A percentile compares a stretch with the other conserved stretches of the same genome.
Evolutionary conservation across 2,797 vertebrate species (phyloP).

Genomic region (Cryptoprocta ferox): DNA sequence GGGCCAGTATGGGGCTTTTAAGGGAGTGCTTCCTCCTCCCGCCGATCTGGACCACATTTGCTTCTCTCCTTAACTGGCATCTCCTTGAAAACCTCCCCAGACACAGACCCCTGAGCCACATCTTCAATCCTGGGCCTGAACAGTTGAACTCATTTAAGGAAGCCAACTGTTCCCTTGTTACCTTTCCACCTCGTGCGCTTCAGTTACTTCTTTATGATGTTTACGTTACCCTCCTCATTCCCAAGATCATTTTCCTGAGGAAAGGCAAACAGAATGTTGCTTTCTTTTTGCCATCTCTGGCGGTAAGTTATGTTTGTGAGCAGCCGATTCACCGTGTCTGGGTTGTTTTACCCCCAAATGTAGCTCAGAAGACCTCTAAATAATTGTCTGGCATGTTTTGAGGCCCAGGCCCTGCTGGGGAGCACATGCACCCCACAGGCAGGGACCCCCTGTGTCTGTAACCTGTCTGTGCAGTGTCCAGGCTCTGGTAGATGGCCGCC

Average conservation of each 20-base stretch:
- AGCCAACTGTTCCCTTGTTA: background rate
- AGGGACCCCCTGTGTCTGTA: rapidly evolving
- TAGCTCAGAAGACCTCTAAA: background rate
- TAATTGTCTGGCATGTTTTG: background rate
- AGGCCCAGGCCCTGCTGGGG: background rate
- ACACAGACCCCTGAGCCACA: background rate
- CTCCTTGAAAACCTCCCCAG: background rate
- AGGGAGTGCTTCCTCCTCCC: background rate
- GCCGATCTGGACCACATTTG: background rate
- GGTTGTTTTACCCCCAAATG: background rate
- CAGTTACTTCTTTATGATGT: constrained; percentile 32
- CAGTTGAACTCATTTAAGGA: background rate
- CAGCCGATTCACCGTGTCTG: background rate
- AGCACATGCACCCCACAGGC: background rate
- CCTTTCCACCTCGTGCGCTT: background rate
- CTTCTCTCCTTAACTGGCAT: background rate
- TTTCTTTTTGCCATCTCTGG: constrained; percentile 10
- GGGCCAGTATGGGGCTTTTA: background rate
- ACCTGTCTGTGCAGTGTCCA: background rate
- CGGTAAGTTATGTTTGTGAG: background rate
- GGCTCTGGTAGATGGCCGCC: rapidly evolving
- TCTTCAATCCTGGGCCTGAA: background rate
- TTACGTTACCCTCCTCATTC: background rate
- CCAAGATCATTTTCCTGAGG: constrained; percentile 20
- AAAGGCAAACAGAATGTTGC: constrained; percentile 12